Conservation (phyloP, 2,113 vertebrate species). For the Melanerpes formicivorus region DNA sequence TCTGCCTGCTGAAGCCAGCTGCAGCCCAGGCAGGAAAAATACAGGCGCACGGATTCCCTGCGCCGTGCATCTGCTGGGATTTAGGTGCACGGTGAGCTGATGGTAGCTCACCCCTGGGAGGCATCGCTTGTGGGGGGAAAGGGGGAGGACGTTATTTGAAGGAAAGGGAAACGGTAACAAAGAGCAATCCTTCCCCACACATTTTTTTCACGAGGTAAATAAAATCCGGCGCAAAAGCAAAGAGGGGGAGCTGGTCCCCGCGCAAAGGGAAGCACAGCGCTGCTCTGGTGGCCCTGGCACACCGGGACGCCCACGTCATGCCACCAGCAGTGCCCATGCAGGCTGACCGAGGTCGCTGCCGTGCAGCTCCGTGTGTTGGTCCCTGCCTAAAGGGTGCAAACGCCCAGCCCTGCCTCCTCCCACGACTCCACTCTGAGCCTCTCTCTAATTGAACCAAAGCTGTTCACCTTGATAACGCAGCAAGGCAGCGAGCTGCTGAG, state of each 20-base stretch:
- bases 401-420: conserved; percentile 37
- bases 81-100: not conserved
- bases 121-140: not conserved
- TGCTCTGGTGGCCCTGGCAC: not conserved
- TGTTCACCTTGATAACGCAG: conserved; percentile 63
- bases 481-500: conserved; percentile 47
- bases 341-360: not conserved
- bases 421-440: not conserved
- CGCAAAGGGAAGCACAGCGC: fast-evolving
- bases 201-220: not conserved
- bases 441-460: conserved; percentile 52
- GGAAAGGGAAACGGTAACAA: not conserved
- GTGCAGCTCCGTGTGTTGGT: not conserved
- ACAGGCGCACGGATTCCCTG: not conserved
- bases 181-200: not conserved
- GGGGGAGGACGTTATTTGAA: not conserved
- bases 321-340: not conserved
- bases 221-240: not conserved
- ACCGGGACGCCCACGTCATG: not conserved
- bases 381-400: conserved; percentile 23
- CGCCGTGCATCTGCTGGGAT: conserved; percentile 3
- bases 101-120: not conserved
- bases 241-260: not conserved
- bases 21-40: conserved; percentile 56
- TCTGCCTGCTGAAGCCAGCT: conserved; percentile 38